A percentile compares a stretch with the other conserved stretches of the same genome.
These are phyloP conservation scores for Aquatica leii DNA, from an alignment of 2,888 invertebrate species.

Conservation along the genomic window DNA sequence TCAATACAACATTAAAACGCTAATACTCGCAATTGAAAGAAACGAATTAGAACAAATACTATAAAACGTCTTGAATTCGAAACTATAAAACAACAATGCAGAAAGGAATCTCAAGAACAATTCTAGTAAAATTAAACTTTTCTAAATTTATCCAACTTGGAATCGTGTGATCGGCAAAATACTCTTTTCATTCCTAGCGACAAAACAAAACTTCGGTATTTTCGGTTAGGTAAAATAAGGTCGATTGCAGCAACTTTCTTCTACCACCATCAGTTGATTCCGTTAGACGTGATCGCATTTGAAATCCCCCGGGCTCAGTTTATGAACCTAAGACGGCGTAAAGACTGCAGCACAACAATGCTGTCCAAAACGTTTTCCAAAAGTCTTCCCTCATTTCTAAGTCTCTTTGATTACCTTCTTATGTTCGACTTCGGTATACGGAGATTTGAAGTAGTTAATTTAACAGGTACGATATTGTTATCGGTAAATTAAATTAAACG, in stretches of 20 bases:
- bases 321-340: slow-evolving; percentile 50
- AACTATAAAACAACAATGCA: slow-evolving; percentile 28
- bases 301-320: slow-evolving; percentile 50
- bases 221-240: slow-evolving; percentile 48
- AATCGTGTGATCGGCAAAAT: slow-evolving; percentile 33
- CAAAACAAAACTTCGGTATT: slow-evolving; percentile 41
- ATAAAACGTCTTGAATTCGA: slow-evolving; percentile 33
- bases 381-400: slow-evolving; percentile 38
- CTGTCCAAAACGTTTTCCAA: slow-evolving; percentile 50
- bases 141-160: slow-evolving; percentile 34
- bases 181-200: slow-evolving; percentile 31
- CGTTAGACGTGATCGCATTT: slow-evolving; percentile 53
- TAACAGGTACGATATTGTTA: no score
- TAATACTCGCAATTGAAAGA: slow-evolving; percentile 9
- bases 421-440: slow-evolving; percentile 14
- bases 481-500: no score
- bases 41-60: slow-evolving; percentile 32
- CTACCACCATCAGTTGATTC: slow-evolving; percentile 51
- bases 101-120: slow-evolving; percentile 34
- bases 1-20: no score
- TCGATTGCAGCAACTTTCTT: slow-evolving; percentile 44
- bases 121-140: slow-evolving; percentile 38
- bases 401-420: slow-evolving; percentile 28
- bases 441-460: no score
- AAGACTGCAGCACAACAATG: slow-evolving; percentile 50